Base-by-base conservation (phyloP, 2,113 vertebrate species). In the Scartelaos histophorus region DNA sequence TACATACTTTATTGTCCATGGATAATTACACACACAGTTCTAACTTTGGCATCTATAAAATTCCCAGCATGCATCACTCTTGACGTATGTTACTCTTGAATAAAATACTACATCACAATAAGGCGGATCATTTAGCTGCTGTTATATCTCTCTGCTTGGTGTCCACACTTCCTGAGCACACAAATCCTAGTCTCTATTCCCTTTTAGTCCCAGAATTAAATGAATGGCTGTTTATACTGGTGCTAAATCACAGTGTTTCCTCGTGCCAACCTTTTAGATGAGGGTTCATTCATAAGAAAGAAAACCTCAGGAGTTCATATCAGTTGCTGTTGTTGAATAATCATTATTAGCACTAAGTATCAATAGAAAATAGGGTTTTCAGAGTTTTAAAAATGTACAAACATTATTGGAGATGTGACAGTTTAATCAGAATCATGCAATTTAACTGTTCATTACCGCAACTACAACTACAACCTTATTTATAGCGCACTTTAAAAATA, bases 11-110 rank as follows among this genome's bases (percentile, higher is more conserved):
- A 74, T 83, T 57, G 66, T 68, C 65, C 38, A 16, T 74, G 47
- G 70, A 70, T 71, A 78, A 84, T 79, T 68, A 70, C 69, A 73
- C 49, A 45, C 66, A 49, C 57, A 49, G 45, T 72, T 81, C 66
- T 74, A 79, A 76, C 71, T 72, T 19, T 0, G 10, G 71, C 62
- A 66, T 73, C 67, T 51, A 73, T 11, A 43, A 78, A 71, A 81
- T 47, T 34, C 24, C 24, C 24, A 67, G 72, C 43, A 13, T 61
- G 65, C 57, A 79, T 53, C 71, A 64, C 62, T 71, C 69, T 0
- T 43, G 60, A 81, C 68, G 51, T 67, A 11, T 67, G 82, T 67
- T 89, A 79, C 75, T 67, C 74, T 65, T 79, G 65, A 53, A 45
- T 75, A 83, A 76, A 78, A 72, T 80, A 51, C 47, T 51, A 17